phyloP scores from a whole-genome alignment of 1,140 invertebrate species.

The Panagrolaimus sp. region DNA sequence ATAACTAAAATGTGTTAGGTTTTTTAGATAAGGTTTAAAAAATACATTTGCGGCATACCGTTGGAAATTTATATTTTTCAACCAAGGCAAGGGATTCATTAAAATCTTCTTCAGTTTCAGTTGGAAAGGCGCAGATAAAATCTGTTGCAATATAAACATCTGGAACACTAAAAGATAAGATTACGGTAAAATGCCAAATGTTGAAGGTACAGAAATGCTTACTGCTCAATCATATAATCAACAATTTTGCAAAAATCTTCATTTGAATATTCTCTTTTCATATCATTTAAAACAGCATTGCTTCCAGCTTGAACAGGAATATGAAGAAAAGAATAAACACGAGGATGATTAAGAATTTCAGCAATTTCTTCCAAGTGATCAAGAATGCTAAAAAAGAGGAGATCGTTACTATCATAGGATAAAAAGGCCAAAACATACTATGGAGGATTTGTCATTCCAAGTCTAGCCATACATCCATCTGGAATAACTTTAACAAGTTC shows the following conservation, averaged over 20 bases:
- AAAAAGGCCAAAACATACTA: conserved; percentile 86
- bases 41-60: conserved; percentile 79
- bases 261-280: conserved; percentile 88
- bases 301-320: conserved; percentile 93
- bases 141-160: conserved; percentile 91
- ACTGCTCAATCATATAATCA: conserved; percentile 74
- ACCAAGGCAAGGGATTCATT: conserved; percentile 79
- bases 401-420: conserved; percentile 4
- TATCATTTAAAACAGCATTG: conserved; percentile 83
- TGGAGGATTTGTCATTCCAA: conserved; percentile 74
- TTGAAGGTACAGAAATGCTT: conserved; percentile 29
- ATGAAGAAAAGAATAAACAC: conserved; percentile 90
- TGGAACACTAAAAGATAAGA: conserved; percentile 67
- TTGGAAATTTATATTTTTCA: conserved; percentile 80
- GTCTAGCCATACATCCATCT: conserved; percentile 70
- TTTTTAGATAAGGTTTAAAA: too few species aligned
- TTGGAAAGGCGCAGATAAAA: conserved; percentile 96
- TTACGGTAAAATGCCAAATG: conserved; percentile 7
- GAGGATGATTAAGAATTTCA: conserved; percentile 77
- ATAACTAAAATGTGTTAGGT: too few species aligned
- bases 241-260: conserved; percentile 84
- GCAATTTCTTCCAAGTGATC: conserved; percentile 70
- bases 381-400: background rate
- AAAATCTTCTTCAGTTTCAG: conserved; percentile 86
- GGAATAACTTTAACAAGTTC: conserved; percentile 83